Base-by-base conservation (phyloP, 2,797 vertebrate species). In the Gymnothorax reevesii region DNA sequence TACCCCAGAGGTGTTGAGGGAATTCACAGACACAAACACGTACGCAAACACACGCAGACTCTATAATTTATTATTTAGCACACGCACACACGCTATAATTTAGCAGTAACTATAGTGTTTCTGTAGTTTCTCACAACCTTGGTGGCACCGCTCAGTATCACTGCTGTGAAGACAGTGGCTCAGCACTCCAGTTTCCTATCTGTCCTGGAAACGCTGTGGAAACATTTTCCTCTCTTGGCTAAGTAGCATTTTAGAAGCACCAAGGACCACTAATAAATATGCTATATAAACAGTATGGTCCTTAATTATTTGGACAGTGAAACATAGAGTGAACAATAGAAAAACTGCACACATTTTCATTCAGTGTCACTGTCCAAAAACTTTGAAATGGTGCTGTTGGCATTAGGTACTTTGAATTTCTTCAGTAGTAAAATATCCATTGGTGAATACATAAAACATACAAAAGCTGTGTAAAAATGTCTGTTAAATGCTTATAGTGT, bases 21-120 rank as follows among this genome's bases (percentile, higher is more conserved):
- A 42, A 42, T 42, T 42, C 33, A 42, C 33, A 42, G 33, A 42
- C 33, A 42, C 33, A 42, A 42, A 42, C 33, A 42, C 2, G 33
- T 22, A 22, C 2, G 10, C 69, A 27, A 6, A 86, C 73, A 77
- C 25, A 83, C 79, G 82, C 83, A 89, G 49, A 42, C 8, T 73
- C 75, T 59, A 86, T 42, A 42, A 42, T 42, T 42, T 42, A 42
- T 42, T 42, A 42, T 42, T 42, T 42, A 42, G 33, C 33, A 42
- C 33, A 42, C 33, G 33, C 33, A 42, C 33, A 42, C 33, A 42
- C 33, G 2, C 33, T 42, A 42, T 42, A 42, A 42, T 42, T 42
- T 42, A 42, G 33, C 33, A 42, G 33, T 42, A 42, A 42, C 33
- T 42, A 42, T 42, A 42, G 33, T 84, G 82, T 73, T 54, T 52